Conservation (phyloP, 2,797 vertebrate genomes). For the Pachyuromys duprasi region DNA sequence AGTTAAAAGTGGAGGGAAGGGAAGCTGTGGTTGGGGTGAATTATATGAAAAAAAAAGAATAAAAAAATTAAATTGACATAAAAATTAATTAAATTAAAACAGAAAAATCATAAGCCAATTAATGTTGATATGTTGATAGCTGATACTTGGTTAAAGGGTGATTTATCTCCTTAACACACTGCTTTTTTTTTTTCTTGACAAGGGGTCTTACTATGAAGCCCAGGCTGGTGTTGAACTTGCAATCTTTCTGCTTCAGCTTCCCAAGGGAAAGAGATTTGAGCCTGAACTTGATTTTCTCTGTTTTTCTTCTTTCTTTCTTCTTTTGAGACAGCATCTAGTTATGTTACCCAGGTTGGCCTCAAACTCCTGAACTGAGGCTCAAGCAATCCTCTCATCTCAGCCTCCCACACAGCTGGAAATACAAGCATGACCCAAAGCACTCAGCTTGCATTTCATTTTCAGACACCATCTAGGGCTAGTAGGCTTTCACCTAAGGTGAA, state of each 20-base stretch:
- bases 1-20: constrained; percentile 5
- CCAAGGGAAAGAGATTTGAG: background rate
- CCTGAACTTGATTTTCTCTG: background rate
- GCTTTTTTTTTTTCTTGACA: background rate
- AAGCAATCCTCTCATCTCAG: background rate
- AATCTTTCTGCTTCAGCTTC: background rate
- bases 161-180: constrained; percentile 1
- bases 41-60: background rate
- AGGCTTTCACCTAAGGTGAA: background rate
- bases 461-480: constrained; percentile 4
- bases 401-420: background rate
- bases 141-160: constrained; percentile 42
- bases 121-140: constrained; percentile 37
- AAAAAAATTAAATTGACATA: background rate
- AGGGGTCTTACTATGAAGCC: background rate
- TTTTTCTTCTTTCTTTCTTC: too few species aligned
- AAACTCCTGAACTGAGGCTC: background rate
- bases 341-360: background rate
- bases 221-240: background rate
- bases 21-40: background rate
- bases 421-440: background rate
- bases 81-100: background rate
- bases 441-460: constrained; percentile 32
- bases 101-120: constrained; percentile 51
- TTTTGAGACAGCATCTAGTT: background rate